These are phyloP conservation scores for Phymatocera aterrima DNA, from an alignment of 2,888 invertebrate species.

Conservation along the genomic window DNA sequence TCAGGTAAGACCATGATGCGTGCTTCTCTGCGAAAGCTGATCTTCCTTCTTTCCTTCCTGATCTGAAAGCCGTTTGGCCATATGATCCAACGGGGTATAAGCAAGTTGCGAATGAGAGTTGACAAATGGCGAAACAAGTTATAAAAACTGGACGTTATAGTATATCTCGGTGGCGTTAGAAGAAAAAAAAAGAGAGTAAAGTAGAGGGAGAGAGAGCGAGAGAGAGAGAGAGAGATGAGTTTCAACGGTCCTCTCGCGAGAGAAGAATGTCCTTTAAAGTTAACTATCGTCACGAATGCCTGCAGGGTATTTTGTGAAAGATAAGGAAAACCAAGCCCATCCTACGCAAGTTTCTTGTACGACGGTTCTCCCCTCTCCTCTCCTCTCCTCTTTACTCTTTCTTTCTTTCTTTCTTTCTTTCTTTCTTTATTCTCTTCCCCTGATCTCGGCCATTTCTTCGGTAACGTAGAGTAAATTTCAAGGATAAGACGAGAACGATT, in stretches of 20 bases:
- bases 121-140: too few relatives aligned
- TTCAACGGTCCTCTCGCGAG: constrained; percentile 25
- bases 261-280: constrained; percentile 29
- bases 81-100: too few relatives aligned
- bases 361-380: not conserved
- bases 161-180: too few relatives aligned
- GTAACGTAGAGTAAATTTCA: not conserved
- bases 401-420: not conserved
- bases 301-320: constrained; percentile 12
- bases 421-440: not conserved
- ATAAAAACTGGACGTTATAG: too few relatives aligned
- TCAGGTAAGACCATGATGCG: constrained; percentile 9
- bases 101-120: too few relatives aligned
- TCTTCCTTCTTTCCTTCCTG: too few relatives aligned
- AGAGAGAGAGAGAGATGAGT: too few relatives aligned
- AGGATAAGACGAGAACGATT: constrained; percentile 15
- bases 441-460: not conserved
- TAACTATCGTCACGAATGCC: constrained; percentile 32
- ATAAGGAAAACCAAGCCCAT: constrained; percentile 10
- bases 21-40: too few relatives aligned
- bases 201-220: too few relatives aligned
- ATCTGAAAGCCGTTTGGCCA: not conserved
- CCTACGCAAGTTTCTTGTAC: not conserved
- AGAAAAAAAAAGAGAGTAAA: too few relatives aligned
- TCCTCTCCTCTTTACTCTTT: not conserved